Conservation (phyloP, 2,797 vertebrate genomes). For the Tolypeutes matacus region DNA sequence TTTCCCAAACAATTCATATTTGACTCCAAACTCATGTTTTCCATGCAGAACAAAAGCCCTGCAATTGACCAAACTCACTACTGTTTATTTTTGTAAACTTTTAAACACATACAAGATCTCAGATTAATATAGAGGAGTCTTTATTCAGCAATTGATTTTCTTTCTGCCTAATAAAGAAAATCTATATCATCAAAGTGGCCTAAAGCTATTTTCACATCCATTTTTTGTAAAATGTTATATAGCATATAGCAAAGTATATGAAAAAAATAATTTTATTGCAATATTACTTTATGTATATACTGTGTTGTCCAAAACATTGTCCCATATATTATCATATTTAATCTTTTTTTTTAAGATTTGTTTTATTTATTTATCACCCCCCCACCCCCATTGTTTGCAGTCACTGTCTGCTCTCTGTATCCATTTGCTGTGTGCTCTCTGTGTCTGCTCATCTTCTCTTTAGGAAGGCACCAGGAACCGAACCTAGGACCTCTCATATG, state of each 20-base stretch:
- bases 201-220: slow-evolving; percentile 28
- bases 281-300: background rate
- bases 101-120: slow-evolving; percentile 10
- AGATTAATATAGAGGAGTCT: background rate
- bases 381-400: too few species aligned
- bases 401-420: too few species aligned
- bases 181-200: slow-evolving; percentile 25
- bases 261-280: background rate
- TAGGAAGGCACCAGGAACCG: too few species aligned
- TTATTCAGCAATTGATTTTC: slow-evolving; percentile 9
- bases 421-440: too few species aligned
- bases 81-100: slow-evolving; percentile 6
- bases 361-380: too few species aligned
- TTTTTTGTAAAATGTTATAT: slow-evolving; percentile 56
- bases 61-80: background rate
- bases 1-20: background rate
- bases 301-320: background rate
- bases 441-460: too few species aligned
- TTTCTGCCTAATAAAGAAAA: slow-evolving; percentile 52
- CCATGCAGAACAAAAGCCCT: background rate
- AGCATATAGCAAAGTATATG: background rate
- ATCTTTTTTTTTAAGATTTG: background rate
- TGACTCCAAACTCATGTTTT: background rate
- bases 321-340: background rate
- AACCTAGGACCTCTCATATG: too few species aligned